phyloP scores from a whole-genome alignment of 1,140 invertebrate species.

The Danaus melanippus region DNA sequence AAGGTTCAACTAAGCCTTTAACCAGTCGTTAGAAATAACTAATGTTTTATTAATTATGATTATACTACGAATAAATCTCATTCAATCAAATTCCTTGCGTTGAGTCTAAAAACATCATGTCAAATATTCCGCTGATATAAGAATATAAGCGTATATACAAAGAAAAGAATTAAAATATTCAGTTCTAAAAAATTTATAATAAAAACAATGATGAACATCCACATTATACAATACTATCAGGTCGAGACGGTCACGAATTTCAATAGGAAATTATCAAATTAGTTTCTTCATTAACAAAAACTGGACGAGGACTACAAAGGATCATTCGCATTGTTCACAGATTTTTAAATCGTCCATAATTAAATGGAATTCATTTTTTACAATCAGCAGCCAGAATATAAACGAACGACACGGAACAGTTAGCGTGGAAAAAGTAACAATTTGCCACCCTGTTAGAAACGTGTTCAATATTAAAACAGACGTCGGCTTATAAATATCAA shows the following conservation, averaged over 20 bases:
- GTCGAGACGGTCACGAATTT: constrained; percentile 35
- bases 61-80: too few species aligned
- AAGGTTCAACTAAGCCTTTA: too few species aligned
- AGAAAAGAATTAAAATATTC: too few species aligned
- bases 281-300: constrained; percentile 62
- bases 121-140: too few species aligned
- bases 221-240: constrained; percentile 28
- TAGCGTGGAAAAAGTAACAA: constrained; percentile 46
- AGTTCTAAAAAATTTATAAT: too few species aligned
- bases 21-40: too few species aligned
- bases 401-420: constrained; percentile 35
- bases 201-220: too few species aligned
- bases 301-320: constrained; percentile 45
- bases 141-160: too few species aligned
- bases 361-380: constrained; percentile 68
- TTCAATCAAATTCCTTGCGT: too few species aligned
- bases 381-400: constrained; percentile 50
- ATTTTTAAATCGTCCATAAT: constrained; percentile 70
- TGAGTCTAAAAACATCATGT: not conserved
- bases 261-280: constrained; percentile 70
- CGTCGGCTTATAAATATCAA: constrained; percentile 36
- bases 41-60: too few species aligned
- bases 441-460: constrained; percentile 57
- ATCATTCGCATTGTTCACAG: constrained; percentile 68
- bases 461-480: constrained; percentile 41